Base-by-base conservation (phyloP, 2,888 invertebrate genomes). In the Zonitis immaculata region DNA sequence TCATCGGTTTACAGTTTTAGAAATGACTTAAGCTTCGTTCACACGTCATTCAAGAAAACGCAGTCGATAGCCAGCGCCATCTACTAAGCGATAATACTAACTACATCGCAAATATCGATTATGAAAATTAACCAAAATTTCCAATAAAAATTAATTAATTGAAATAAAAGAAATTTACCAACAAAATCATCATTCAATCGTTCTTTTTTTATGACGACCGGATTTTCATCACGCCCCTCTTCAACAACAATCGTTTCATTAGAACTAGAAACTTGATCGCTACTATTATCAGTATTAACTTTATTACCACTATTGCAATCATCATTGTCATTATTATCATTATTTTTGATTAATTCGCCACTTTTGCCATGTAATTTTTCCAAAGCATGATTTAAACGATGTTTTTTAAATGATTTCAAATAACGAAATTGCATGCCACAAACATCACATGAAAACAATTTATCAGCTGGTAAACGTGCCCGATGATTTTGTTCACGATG, bases 371-470 rank as follows among this genome's bases (percentile, higher is more conserved):
- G 91, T 51, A 91, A 79, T 58, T 90, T 82, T 72, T 91, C 91
- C 30, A 92, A 74, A 0, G 91, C 90, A 73, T 93, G 92, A 69
- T 92, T 93, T 51, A 92, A 80, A 20, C 92, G 83, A 71, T 92
- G 92, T 74, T 93, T 92, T 74, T 91, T 91, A 76, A 93, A 92
- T 0, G 91, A 92, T 70, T 92, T 92, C 45, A 92, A 81, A 74
- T 92, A 92, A 60, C 91, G 51, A 50, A 92, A 93, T 73, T 92
- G 92, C 92, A 92, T 92, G 55, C 92, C 92, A 74, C 92, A 93
- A 2, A 92, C 91, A 70, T 92, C 92, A 71, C 92, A 93, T 16
- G 91, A 91, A 77, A 92, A 93, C 14, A 92, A 82, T 74, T 92
- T 92, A 74, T 92, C 92, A 22, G 92, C 92, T 2, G 92, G 92